Percentiles rank a stretch among this genome's conserved stretches.
Evolutionary conservation across 1,140 invertebrate genomes (phyloP).

Genomic region (Diuraphis noxia): DNA sequence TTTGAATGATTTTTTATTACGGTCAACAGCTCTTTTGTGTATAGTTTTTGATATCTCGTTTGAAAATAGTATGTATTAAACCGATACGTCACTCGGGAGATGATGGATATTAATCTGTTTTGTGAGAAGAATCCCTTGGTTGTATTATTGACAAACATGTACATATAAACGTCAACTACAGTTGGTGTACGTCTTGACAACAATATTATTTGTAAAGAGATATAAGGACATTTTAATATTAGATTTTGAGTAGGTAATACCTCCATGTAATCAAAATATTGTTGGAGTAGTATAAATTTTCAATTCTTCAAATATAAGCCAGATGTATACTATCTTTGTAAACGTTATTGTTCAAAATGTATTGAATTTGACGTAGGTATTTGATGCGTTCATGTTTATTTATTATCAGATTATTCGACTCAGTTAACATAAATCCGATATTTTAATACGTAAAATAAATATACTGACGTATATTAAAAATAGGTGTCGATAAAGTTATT

Average conservation of each 20-base stretch:
- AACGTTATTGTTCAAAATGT: background rate
- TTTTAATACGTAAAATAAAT: background rate
- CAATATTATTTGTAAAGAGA: background rate
- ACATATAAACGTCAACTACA: background rate
- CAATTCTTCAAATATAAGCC: background rate
- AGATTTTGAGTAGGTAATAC: background rate
- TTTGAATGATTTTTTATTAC: background rate
- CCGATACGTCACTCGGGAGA: background rate
- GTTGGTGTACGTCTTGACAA: background rate
- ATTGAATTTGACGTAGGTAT: background rate
- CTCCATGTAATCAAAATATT: background rate
- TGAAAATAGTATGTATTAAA: background rate
- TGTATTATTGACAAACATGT: background rate
- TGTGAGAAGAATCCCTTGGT: background rate
- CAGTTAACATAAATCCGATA: background rate
- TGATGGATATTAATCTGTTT: background rate
- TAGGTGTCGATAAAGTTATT: background rate
- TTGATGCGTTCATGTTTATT: background rate
- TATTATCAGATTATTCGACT: background rate
- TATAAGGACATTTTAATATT: constrained; percentile 7
- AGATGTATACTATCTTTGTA: background rate
- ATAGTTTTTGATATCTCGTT: background rate
- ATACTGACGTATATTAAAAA: background rate
- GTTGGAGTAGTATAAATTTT: background rate
- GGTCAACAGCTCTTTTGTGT: background rate